phyloP scores from a whole-genome alignment of 2,797 vertebrate species.

The Alca torda region DNA sequence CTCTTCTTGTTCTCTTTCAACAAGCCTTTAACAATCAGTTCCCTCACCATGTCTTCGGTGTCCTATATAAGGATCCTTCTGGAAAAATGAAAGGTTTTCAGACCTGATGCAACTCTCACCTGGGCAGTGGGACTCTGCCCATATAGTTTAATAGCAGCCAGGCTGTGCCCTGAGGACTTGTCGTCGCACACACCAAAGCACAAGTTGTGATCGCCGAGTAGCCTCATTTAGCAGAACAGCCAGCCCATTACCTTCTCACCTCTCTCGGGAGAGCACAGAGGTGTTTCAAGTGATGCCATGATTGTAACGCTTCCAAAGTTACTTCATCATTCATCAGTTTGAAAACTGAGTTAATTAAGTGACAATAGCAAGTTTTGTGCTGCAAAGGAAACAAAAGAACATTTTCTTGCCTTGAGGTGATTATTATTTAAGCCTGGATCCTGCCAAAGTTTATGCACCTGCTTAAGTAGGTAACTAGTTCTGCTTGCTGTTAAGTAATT shows the following conservation, averaged over 20 bases:
- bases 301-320: background rate
- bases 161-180: background rate
- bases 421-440: slow-evolving; percentile 10
- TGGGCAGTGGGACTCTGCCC: background rate
- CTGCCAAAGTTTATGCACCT: slow-evolving; percentile 32
- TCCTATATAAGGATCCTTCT: background rate
- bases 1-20: background rate
- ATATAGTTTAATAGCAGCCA: background rate
- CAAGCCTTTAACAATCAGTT: background rate
- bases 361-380: slow-evolving; percentile 16
- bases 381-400: slow-evolving; percentile 44
- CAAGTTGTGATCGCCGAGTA: background rate
- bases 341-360: slow-evolving; percentile 37
- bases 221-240: background rate
- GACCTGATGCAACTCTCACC: background rate
- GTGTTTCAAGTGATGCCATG: slow-evolving; percentile 4
- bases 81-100: slow-evolving; percentile 22
- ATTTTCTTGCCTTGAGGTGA: slow-evolving; percentile 11
- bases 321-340: slow-evolving; percentile 20
- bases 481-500: background rate
- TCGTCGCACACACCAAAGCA: background rate
- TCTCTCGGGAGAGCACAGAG: background rate
- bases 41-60: background rate
- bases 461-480: background rate
- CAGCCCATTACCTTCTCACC: background rate